Percentiles rank a stretch among this genome's conserved stretches.
phyloP scores from a whole-genome alignment of 2,888 invertebrate species.

The Chrysolina americana region DNA sequence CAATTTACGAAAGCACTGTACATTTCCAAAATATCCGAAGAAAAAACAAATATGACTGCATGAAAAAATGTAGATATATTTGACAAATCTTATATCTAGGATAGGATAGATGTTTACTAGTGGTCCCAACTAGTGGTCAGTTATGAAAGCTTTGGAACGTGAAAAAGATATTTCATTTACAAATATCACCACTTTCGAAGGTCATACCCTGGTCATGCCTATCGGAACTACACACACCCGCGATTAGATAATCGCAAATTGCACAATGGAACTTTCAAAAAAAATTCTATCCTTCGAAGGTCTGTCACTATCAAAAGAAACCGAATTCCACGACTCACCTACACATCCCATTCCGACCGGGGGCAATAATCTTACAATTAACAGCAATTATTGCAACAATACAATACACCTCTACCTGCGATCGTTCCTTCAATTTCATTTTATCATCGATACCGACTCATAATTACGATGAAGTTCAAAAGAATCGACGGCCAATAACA shows the following conservation, averaged over 20 bases:
- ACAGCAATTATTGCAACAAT: slow-evolving; percentile 12
- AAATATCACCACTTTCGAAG: neutral
- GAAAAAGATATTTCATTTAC: no score
- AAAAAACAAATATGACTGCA: no score
- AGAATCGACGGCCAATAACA: slow-evolving; percentile 21
- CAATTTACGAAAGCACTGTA: no score
- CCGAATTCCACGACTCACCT: slow-evolving; percentile 16
- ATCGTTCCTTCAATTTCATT: slow-evolving; percentile 8
- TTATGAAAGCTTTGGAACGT: no score
- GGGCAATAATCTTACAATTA: slow-evolving; percentile 10
- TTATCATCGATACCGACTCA: slow-evolving; percentile 11
- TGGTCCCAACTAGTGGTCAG: no score
- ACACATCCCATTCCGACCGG: slow-evolving; percentile 15
- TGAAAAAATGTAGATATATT: no score
- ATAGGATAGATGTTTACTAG: no score
- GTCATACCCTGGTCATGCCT: neutral
- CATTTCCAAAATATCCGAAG: no score
- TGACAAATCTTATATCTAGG: no score
- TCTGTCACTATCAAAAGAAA: slow-evolving; percentile 14
- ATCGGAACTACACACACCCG: neutral
- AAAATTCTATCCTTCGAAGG: neutral
- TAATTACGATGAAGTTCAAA: slow-evolving; percentile 12
- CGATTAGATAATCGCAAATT: slow-evolving; percentile 2
- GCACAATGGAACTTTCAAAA: slow-evolving; percentile 6
- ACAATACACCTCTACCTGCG: slow-evolving; percentile 16